A percentile compares a stretch with the other conserved stretches of the same genome.
phyloP scores from a whole-genome alignment of 2,113 vertebrate genomes.

The Stegostoma tigrinum region DNA sequence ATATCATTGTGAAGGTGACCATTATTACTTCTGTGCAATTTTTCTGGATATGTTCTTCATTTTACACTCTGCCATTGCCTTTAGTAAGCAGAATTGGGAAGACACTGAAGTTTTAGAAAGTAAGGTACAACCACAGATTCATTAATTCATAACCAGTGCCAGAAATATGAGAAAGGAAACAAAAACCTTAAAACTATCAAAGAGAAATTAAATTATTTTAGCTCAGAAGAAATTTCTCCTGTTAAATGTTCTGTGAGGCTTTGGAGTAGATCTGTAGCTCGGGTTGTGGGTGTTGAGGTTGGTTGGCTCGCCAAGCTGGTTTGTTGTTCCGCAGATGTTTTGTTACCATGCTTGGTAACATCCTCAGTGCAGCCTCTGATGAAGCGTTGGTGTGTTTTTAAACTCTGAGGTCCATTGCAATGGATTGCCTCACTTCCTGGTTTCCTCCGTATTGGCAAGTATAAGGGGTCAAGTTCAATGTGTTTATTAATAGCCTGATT shows the following conservation, averaged over 20 bases:
- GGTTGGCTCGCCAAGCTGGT: no score
- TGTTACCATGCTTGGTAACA: no score
- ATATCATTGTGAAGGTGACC: slow-evolving; percentile 1
- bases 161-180: background rate
- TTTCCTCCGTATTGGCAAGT: no score
- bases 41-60: background rate
- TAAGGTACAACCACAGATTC: background rate
- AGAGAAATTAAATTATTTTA: background rate
- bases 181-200: background rate
- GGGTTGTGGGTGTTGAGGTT: no score
- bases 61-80: background rate
- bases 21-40: background rate
- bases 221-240: background rate
- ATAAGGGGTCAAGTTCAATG: no score
- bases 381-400: no score
- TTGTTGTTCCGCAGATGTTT: no score
- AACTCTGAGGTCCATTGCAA: no score
- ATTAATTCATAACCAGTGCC: background rate
- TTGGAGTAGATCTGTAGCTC: no score
- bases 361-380: no score
- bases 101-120: background rate
- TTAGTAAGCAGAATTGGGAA: background rate
- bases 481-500: no score
- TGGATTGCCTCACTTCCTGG: no score
- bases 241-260: background rate